phyloP scores from a whole-genome alignment of 2,797 vertebrate species.

The Salmo trutta region DNA sequence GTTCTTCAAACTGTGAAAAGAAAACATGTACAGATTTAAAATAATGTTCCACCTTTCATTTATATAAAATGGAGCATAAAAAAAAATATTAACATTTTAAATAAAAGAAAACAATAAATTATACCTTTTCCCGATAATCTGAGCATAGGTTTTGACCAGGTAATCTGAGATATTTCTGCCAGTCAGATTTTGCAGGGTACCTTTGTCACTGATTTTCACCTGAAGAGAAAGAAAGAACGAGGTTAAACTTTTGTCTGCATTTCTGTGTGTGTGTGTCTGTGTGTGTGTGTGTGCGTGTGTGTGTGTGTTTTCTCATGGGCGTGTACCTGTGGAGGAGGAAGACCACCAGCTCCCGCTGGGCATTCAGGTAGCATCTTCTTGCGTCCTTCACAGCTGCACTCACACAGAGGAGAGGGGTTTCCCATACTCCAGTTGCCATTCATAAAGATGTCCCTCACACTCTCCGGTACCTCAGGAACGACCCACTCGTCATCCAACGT shows the following conservation, averaged over 20 bases:
- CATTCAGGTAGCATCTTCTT: conserved; percentile 98
- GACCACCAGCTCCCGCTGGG: conserved; percentile 88
- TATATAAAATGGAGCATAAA: too few species aligned
- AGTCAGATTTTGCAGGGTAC: conserved; percentile 90
- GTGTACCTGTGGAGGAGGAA: conserved; percentile 89
- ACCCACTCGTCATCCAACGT: conserved; percentile 77
- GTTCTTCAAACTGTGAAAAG: conserved; percentile 85
- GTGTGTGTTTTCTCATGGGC: neutral
- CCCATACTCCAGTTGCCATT: conserved; percentile 93
- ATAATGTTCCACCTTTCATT: conserved; percentile 1
- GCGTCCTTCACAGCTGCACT: conserved; percentile 87
- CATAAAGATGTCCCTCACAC: conserved; percentile 78
- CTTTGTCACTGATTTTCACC: conserved; percentile 83
- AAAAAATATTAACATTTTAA: neutral
- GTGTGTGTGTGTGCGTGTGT: neutral
- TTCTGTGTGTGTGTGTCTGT: neutral
- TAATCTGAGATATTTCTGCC: conserved; percentile 96
- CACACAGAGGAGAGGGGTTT: conserved; percentile 89
- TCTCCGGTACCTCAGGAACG: conserved; percentile 73
- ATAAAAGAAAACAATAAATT: neutral
- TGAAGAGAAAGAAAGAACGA: conserved; percentile 52
- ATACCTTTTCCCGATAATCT: conserved; percentile 96
- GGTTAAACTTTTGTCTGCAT: neutral
- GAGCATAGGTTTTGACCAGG: conserved; percentile 94
- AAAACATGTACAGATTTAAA: neutral